These are phyloP conservation scores for Notodonta dromedarius DNA, from an alignment of 2,888 invertebrate genomes.

Conservation along the genomic window DNA sequence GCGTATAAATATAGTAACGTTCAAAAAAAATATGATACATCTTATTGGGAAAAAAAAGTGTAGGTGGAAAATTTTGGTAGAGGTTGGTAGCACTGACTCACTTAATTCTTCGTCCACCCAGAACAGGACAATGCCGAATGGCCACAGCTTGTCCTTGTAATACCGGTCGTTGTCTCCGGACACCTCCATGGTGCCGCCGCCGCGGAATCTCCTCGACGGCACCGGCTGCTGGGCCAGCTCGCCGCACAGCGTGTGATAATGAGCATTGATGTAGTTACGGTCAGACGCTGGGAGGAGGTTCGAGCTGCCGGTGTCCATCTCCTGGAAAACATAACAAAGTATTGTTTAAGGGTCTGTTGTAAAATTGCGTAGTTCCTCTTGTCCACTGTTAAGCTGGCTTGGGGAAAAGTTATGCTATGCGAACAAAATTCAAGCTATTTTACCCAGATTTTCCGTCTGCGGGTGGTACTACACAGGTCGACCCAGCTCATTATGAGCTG, in stretches of 20 bases:
- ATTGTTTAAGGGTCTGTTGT: too few relatives aligned
- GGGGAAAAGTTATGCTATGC: too few relatives aligned
- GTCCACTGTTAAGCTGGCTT: too few relatives aligned
- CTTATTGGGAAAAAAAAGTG: too few relatives aligned
- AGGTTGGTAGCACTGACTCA: conserved; percentile 33
- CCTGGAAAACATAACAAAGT: conserved; percentile 35
- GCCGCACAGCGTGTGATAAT: conserved; percentile 61
- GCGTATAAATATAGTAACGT: too few relatives aligned
- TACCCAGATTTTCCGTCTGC: too few relatives aligned
- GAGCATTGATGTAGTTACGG: conserved; percentile 62
- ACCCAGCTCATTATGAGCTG: too few relatives aligned
- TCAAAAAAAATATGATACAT: too few relatives aligned
- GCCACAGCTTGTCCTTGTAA: conserved; percentile 62
- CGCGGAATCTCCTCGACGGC: conserved; percentile 9
- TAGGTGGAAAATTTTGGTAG: too few relatives aligned
- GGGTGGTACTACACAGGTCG: too few relatives aligned
- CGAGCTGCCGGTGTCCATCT: conserved; percentile 21
- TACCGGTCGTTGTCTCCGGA: conserved; percentile 40
- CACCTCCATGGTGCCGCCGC: conserved; percentile 21
- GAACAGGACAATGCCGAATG: conserved; percentile 63
- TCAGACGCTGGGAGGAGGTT: conserved; percentile 46
- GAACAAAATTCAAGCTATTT: too few relatives aligned
- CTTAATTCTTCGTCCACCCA: conserved; percentile 42
- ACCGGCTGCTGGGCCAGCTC: conserved; percentile 27
- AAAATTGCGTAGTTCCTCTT: too few relatives aligned